Base-by-base conservation (phyloP, 1,140 invertebrate species). In the Eciton burchellii region DNA sequence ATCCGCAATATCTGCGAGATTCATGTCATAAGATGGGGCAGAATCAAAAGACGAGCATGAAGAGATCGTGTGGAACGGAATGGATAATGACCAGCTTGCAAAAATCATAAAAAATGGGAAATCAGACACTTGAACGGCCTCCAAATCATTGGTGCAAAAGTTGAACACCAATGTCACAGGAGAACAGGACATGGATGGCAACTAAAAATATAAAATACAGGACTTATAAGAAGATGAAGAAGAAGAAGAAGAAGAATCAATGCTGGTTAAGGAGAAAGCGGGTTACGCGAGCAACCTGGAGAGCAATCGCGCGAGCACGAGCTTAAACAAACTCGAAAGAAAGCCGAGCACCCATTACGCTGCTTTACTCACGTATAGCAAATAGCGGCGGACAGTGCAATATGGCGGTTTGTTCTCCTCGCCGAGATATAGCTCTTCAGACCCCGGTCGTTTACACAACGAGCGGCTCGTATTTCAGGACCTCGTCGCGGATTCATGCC, bases 321-420 rank as follows among this genome's bases (percentile, higher is more conserved):
- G n/a, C n/a, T 35, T 79, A 79, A 79, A 56, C 49, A 79, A 77
- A 16, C 35, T 19, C 21, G 24, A 77, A 68, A 77, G 62, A 77
- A 76, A 68, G 16, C 62, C 65, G 41, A 65, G 19, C 11, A 8
- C 11, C 21, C 62, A 43, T 49, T 74, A 66, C 9, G 6, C 16
- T n/a, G 47, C 14, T 45, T 56, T 45, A 26, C 62, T 77, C 35
- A 9, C 47, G 49, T 43, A 68, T 56, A 54, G 35, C 16, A 43
- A 77, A 66, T 45, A 56, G 11, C 6, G 26, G 26, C 4, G 21
- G 45, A 41, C 6, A 35, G 49, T 21, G n/a, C 21, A 54, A 43
- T 35, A 66, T 54, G 24, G 26, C 6, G 43, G 43, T 35, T 41
- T 29, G 19, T 63, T 41, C n/a, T 26, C 12, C 29, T 21, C 41